Base-by-base conservation (phyloP, 2,113 vertebrate genomes). In the Numenius arquata region DNA sequence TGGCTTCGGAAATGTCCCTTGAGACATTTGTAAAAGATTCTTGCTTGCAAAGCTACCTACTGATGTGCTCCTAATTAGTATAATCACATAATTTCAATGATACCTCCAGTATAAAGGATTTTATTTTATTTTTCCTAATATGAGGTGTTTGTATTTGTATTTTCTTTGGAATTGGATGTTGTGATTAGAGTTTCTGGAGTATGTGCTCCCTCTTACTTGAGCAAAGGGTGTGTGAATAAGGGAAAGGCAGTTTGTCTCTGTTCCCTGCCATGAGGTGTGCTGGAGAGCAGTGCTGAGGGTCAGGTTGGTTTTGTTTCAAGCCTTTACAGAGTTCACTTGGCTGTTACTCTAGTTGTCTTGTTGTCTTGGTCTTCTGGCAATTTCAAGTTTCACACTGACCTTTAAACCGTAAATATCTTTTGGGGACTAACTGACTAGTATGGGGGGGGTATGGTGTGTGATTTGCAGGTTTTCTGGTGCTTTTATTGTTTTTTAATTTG, bases 11-110 rank as follows among this genome's bases (percentile, higher is more conserved):
- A 68, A 53, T 23, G 22, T 76, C 89, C 83, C 53, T 86, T 70
- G 83, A 72, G 83, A 55, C 55, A 34, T 14, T 61, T 83, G 40
- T 83, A 8, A 48, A 83, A 88, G 48, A 53, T 45, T 76, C 90
- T 79, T 79, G 30, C 67, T 86, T 88, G 89, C 68, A 93, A 41
- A 94, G 55, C 59, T 84, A 78, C 66, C 92, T 89, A 50, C 66
- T 67, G 93, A 81, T 74, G 85, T 74, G 29, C 41, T 92, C 29
- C 83, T 90, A 62, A 77, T 92, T 77, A 74, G 13, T 29, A 29
- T 68, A 67, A 78, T 87, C 43, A 47, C 29, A 20, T 84, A 36
- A 41, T 71, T 86, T 89, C 77, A 56, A 12, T 19, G 56, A 75
- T 68, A 27, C 29, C 43, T 82, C 48, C 48, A 43, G 55, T 41